These are phyloP conservation scores for Lepisosteus oculatus DNA, from an alignment of 2,113 vertebrate species.

Conservation along the genomic window DNA sequence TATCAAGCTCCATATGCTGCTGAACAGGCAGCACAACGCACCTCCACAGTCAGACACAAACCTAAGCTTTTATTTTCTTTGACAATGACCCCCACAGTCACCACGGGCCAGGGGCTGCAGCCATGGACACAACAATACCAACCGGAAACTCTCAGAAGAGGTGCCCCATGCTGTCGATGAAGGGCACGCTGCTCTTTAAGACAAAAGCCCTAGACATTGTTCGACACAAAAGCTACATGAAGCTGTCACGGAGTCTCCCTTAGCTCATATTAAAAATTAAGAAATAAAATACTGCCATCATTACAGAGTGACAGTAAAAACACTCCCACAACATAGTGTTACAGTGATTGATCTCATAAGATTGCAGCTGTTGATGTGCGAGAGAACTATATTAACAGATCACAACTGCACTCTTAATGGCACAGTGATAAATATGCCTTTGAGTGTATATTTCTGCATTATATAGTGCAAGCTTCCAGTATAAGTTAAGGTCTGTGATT, in stretches of 20 bases:
- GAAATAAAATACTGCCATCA: too few relatives aligned
- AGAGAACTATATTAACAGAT: not conserved
- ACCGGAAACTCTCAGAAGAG: slow-evolving; percentile 5
- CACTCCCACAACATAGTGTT: too few relatives aligned
- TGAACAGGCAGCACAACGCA: slow-evolving; percentile 19
- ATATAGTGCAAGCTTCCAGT: too few relatives aligned
- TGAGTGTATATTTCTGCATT: not conserved
- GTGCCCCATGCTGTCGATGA: too few relatives aligned
- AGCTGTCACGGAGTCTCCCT: too few relatives aligned
- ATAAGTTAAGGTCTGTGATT: not conserved
- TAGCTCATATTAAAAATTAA: too few relatives aligned
- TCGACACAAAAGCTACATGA: too few relatives aligned
- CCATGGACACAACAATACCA: not conserved
- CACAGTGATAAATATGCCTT: slow-evolving; percentile 12
- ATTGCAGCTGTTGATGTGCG: not conserved
- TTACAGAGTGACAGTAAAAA: not conserved
- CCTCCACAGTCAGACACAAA: slow-evolving; percentile 18
- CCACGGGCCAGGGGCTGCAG: slow-evolving; percentile 5
- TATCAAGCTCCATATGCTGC: slow-evolving; percentile 30
- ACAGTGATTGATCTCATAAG: not conserved
- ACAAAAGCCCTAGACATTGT: too few relatives aligned
- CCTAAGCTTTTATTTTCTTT: slow-evolving; percentile 28
- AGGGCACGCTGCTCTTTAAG: too few relatives aligned
- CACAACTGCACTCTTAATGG: not conserved
- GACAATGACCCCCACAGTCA: slow-evolving; percentile 16